These are phyloP conservation scores for Acrobasis suavella DNA, from an alignment of 2,888 invertebrate genomes.

Conservation along the genomic window DNA sequence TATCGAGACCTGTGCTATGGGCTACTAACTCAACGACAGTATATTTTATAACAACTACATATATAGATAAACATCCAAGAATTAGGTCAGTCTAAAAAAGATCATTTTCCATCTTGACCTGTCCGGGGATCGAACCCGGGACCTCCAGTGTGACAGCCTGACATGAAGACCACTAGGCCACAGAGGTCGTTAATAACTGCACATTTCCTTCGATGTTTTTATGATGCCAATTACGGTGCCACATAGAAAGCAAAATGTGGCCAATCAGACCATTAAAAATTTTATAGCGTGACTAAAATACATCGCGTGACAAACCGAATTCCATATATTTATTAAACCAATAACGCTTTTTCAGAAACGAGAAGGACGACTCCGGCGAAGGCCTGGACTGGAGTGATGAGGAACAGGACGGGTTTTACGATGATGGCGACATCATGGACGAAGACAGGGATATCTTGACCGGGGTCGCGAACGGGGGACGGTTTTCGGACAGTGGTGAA, in stretches of 20 bases:
- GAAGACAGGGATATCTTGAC: conserved; percentile 58
- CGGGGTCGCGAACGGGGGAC: conserved; percentile 34
- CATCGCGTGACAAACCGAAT: conserved; percentile 3
- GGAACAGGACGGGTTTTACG: conserved; percentile 57
- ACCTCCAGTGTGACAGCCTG: no score
- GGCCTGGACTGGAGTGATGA: conserved; percentile 61
- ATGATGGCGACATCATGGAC: conserved; percentile 65
- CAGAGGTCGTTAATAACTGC: no score
- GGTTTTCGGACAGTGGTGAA: conserved; percentile 46
- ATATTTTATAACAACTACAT: no score
- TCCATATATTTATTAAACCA: neutral
- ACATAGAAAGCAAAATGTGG: neutral
- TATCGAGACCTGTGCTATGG: no score
- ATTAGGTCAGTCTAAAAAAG: no score
- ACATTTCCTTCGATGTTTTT: no score
- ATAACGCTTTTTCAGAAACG: conserved; percentile 42
- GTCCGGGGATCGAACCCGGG: no score
- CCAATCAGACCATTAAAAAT: neutral
- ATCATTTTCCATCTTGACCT: no score
- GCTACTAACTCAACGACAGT: no score
- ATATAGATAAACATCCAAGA: no score
- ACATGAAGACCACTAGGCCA: no score
- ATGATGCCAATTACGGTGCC: no score
- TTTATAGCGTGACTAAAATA: conserved; percentile 9
- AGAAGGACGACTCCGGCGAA: conserved; percentile 57